A percentile compares a stretch with the other conserved stretches of the same genome.
These are phyloP conservation scores for Toxotes lorentzi DNA, from an alignment of 2,797 vertebrate species.

Conservation along the genomic window DNA sequence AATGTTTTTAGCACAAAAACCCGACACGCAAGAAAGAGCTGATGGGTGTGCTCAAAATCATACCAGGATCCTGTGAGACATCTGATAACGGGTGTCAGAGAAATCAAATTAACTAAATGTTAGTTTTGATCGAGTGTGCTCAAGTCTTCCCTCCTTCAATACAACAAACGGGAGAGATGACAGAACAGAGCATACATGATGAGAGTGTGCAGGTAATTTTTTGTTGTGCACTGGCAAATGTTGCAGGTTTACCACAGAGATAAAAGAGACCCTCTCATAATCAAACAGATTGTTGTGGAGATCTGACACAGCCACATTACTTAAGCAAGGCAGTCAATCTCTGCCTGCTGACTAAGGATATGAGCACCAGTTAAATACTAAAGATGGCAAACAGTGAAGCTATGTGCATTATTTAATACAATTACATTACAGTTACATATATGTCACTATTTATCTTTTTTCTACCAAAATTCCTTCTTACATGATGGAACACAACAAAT, in stretches of 20 bases:
- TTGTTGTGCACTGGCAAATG: not conserved
- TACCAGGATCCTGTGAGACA: not conserved
- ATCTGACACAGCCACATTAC: not conserved
- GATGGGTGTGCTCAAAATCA: conserved; percentile 20
- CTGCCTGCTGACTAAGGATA: conserved; percentile 1
- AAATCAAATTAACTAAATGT: not conserved
- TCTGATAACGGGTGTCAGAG: not conserved
- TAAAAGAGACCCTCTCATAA: not conserved
- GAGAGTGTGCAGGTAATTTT: not conserved
- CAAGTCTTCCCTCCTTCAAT: not conserved
- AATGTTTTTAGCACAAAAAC: conserved; percentile 20
- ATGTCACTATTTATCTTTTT: not conserved
- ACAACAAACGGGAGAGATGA: not conserved
- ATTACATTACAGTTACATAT: not conserved
- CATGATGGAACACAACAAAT: conserved; percentile 2
- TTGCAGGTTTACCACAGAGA: not conserved
- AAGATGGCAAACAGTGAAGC: not conserved
- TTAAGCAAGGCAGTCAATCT: not conserved
- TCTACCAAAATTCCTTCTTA: not conserved
- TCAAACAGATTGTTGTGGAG: not conserved
- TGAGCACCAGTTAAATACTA: not conserved
- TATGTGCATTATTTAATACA: not conserved
- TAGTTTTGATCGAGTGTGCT: no score
- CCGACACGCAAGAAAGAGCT: conserved; percentile 1
- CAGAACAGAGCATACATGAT: not conserved